phyloP scores from a whole-genome alignment of 2,113 vertebrate species.

The Potamarius usumacintae region DNA sequence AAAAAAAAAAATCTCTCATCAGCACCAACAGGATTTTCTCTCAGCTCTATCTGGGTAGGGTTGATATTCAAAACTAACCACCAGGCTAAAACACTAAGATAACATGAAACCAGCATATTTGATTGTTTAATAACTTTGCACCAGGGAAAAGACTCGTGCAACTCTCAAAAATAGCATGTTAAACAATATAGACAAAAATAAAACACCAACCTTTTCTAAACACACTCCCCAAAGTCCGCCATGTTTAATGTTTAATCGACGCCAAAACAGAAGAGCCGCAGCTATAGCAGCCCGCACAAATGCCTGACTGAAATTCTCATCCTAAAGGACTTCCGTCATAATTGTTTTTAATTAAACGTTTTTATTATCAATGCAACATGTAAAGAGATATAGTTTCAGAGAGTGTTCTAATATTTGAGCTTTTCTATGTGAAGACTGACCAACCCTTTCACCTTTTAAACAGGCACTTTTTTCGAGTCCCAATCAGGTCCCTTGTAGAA shows the following conservation, averaged over 20 bases:
- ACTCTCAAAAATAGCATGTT: not conserved
- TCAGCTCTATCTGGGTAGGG: not conserved
- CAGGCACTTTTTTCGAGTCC: not conserved
- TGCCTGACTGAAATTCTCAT: not conserved
- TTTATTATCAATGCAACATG: not conserved
- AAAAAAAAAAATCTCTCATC: not conserved
- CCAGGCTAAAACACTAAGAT: not conserved
- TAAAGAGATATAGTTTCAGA: not conserved
- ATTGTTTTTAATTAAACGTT: not conserved
- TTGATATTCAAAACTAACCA: not conserved
- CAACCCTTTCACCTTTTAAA: not conserved
- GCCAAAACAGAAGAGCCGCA: conserved; percentile 53
- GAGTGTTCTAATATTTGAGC: not conserved
- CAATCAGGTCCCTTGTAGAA: not conserved
- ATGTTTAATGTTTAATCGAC: conserved; percentile 59
- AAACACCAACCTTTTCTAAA: conserved; percentile 35
- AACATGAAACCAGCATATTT: not conserved
- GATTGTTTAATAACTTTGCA: not conserved
- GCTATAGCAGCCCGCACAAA: conserved; percentile 23
- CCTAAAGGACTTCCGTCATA: not conserved
- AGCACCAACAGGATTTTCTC: not conserved
- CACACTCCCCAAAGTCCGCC: conserved; percentile 41
- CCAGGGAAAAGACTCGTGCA: not conserved
- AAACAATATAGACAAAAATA: not conserved
- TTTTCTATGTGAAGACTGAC: not conserved